Evolutionary conservation across 2,888 invertebrate species (phyloP), one percentile per base, ranked within the genome.

Genomic region (Romanomermis culicivorax): DNA sequence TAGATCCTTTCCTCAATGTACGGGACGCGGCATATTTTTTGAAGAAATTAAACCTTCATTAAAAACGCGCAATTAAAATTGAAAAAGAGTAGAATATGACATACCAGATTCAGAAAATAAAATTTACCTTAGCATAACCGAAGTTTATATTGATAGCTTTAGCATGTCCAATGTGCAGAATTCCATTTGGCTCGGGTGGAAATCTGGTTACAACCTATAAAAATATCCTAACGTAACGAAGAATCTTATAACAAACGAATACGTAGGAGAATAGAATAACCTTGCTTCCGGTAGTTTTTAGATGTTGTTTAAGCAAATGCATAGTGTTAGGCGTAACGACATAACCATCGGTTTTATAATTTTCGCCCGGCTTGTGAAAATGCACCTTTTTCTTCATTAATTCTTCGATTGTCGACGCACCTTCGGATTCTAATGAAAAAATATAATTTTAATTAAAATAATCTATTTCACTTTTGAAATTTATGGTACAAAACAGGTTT

Each of bases 81-180:
- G n/a, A n/a, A n/a, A n/a, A n/a, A n/a, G n/a, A n/a, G n/a, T n/a
- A n/a, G n/a, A n/a, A n/a, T n/a, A n/a, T n/a, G n/a, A n/a, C n/a
- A n/a, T n/a, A n/a, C n/a, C n/a, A n/a, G n/a, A n/a, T n/a, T n/a
- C n/a, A n/a, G n/a, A n/a, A n/a, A n/a, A n/a, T n/a, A n/a, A n/a
- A 47, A 55, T 59, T 54, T 58, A 71, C 72, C 65, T 69, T 83
- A 1, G 97, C 97, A 76, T 89, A 97, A 42, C 95, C 97, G 76
- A 99, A 99, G 73, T 99, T 95, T 54, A 99, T 95, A 68, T 97
- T 97, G 61, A 99, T 97, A 2, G 97, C 97, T 73, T 99, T 99
- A 11, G 97, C 97, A 74, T 99, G 97, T 0, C 97, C 97, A 62
- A 99, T 91, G 66, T 99, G 97, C 17, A 99, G 76, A 69, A 99